Base-by-base conservation (phyloP, 2,797 vertebrate genomes). In the Melanogrammus aeglefinus region DNA sequence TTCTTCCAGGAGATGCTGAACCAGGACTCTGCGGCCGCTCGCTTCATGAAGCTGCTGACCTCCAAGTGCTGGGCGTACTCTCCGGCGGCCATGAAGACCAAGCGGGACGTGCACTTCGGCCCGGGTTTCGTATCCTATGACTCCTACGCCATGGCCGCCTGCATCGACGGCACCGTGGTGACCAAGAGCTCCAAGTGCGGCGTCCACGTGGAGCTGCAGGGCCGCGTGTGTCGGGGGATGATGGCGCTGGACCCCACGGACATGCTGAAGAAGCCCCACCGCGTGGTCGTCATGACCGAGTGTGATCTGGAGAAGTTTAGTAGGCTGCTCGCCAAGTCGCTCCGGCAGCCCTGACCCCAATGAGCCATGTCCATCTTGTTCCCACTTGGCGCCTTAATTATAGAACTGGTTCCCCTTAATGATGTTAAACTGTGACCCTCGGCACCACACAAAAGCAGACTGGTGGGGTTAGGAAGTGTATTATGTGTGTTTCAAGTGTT, bases 121-220 rank as follows among this genome's bases (percentile, higher is more conserved):
- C 51, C 89, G 0, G 90, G 92, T 41, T 95, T 95, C 0, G 95
- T 95, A 21, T 90, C 94, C 0, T 95, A 94, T 0, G 95, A 96
- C 0, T 79, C 93, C 2, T 95, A 93, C 0, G 94, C 93, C 0
- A 84, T 95, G 88, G 92, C 94, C 0, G 94, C 93, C 5, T 94
- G 88, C 38, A 81, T 95, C 0, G 93, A 95, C 75, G 9, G 44
- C 84, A 85, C 85, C 1, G 75, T 94, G 69, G 88, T 95, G 2
- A 93, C 86, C 0, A 90, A 93, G 80, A 88, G 78, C 8, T 57
- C 92, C 0, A 75, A 90, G 76, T 94, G 93, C 41, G 85, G 93
- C 0, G 93, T 94, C 2, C 92, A 83, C 0, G 93, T 95, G 77
- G 94, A 95, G 88, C 83, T 94, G 84, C 88, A 92, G 76, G 94